These are phyloP conservation scores for Cyphomyrmex costatus DNA, from an alignment of 1,140 invertebrate species.

Conservation along the genomic window DNA sequence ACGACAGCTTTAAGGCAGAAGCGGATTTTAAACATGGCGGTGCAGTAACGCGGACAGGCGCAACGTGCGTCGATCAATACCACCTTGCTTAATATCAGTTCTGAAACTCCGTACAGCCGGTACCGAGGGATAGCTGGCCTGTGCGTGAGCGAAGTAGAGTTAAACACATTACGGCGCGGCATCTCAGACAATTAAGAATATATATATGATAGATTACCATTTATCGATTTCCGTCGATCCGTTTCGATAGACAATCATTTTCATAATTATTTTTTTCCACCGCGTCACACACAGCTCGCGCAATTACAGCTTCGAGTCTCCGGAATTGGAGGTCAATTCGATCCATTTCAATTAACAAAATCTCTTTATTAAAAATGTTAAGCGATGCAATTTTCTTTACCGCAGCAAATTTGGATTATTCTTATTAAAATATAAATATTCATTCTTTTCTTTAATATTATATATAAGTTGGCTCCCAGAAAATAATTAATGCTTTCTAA, in stretches of 20 bases:
- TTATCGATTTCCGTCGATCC: not conserved
- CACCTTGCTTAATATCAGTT: constrained; percentile 86
- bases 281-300: not conserved
- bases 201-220: not conserved
- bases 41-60: constrained; percentile 82
- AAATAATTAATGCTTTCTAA: no score
- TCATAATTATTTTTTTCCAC: not conserved
- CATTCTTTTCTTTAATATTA: no score
- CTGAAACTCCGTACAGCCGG: constrained; percentile 82
- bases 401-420: no score
- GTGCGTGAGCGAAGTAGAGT: constrained; percentile 11
- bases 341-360: no score
- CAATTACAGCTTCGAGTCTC: not conserved
- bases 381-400: no score
- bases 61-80: constrained; percentile 85
- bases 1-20: constrained; percentile 58
- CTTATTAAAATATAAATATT: no score
- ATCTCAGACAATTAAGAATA: constrained; percentile 18
- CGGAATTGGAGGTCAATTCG: no score
- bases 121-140: constrained; percentile 60
- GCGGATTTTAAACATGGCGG: constrained; percentile 86
- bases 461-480: no score
- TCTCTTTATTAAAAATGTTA: no score
- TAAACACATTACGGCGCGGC: constrained; percentile 1
- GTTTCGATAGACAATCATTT: not conserved